Percentiles rank a stretch among this genome's conserved stretches.
phyloP scores from a whole-genome alignment of 2,888 invertebrate genomes.

The Clistopyga incitator region DNA sequence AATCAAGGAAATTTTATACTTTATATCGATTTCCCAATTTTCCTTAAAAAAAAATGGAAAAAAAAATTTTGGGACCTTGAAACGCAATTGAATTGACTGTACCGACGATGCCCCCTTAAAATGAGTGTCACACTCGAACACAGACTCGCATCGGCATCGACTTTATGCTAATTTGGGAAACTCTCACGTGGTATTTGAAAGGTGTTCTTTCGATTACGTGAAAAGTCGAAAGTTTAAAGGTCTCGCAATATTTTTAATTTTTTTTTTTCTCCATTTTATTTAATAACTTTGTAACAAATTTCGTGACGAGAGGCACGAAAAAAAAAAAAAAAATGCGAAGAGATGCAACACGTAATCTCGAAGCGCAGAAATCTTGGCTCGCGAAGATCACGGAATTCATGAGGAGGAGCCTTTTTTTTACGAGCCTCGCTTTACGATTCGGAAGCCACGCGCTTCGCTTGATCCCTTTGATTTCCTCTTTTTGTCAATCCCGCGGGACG shows the following conservation, averaged over 20 bases:
- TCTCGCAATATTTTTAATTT: not conserved
- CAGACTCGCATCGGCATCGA: not conserved
- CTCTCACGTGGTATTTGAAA: not conserved
- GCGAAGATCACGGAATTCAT: conserved; percentile 7
- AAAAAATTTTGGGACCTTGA: no score
- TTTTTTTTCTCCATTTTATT: not conserved
- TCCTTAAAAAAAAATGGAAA: no score
- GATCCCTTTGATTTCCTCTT: conserved; percentile 27
- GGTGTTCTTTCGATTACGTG: not conserved
- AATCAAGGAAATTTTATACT: no score
- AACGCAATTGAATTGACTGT: no score
- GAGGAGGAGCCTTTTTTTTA: conserved; percentile 1
- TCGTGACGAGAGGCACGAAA: not conserved
- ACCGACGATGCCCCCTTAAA: not conserved
- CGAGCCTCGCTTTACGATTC: conserved; percentile 33
- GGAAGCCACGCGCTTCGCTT: conserved; percentile 1
- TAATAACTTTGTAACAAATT: not conserved
- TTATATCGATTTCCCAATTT: no score
- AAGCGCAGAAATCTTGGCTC: not conserved
- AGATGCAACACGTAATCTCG: conserved; percentile 8
- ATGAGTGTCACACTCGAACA: conserved; percentile 1
- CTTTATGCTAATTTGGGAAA: conserved; percentile 28
- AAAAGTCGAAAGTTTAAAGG: not conserved
- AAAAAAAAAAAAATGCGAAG: not conserved
- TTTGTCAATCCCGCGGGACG: conserved; percentile 24